Evolutionary conservation across 2,113 vertebrate genomes (phyloP).

Genomic region (Alligator mississippiensis): DNA sequence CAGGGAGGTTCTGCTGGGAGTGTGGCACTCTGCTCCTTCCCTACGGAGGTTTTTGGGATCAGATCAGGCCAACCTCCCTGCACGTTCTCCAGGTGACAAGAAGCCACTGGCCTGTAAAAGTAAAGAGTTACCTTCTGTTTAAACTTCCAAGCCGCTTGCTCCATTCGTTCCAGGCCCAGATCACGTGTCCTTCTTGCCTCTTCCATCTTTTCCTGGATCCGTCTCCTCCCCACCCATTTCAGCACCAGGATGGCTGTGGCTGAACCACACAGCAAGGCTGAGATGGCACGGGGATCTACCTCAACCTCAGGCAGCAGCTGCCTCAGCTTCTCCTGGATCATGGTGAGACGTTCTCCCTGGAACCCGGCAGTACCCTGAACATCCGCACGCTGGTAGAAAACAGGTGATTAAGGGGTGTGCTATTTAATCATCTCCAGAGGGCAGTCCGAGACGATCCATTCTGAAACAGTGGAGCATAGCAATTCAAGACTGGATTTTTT

Average conservation of each 20-base stretch:
- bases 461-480: background rate
- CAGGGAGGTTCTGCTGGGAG: background rate
- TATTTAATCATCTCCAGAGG: fast-evolving
- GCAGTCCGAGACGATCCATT: background rate
- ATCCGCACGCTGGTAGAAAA: background rate
- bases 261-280: slow-evolving; percentile 23
- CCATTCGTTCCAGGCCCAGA: slow-evolving; percentile 50
- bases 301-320: background rate
- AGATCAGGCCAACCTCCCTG: background rate
- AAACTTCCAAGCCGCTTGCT: slow-evolving; percentile 9
- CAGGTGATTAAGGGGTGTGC: background rate
- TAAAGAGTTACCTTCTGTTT: slow-evolving; percentile 55
- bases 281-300: background rate
- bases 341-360: background rate
- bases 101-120: background rate
- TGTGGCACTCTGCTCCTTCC: background rate
- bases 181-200: background rate
- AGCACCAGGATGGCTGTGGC: background rate
- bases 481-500: background rate
- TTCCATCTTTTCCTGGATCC: slow-evolving; percentile 53
- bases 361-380: background rate
- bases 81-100: background rate
- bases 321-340: slow-evolving; percentile 9
- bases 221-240: slow-evolving; percentile 16
- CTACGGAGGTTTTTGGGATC: background rate